A percentile compares a stretch with the other conserved stretches of the same genome.
phyloP scores from a whole-genome alignment of 2,888 invertebrate genomes.

The Limnephilus lunatus region DNA sequence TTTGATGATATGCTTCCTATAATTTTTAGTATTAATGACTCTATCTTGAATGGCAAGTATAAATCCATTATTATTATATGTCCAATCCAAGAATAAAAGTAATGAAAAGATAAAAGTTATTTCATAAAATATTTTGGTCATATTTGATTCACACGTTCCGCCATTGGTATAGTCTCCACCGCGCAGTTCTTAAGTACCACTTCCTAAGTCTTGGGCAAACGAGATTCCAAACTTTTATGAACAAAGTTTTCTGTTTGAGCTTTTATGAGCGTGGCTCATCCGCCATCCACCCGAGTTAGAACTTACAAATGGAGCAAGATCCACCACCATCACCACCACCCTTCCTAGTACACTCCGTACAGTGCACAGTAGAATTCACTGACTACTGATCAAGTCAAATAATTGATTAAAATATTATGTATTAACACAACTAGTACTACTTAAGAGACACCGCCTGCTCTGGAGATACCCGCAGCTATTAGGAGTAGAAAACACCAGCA shows the following conservation, averaged over 20 bases:
- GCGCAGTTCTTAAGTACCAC: slow-evolving; percentile 60
- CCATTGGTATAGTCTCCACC: slow-evolving; percentile 54
- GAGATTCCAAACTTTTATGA: slow-evolving; percentile 66
- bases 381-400: background rate
- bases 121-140: background rate
- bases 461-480: too few relatives aligned
- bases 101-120: too few relatives aligned
- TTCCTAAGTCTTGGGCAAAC: slow-evolving; percentile 63
- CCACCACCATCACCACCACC: background rate
- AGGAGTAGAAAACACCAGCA: too few relatives aligned
- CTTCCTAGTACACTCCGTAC: background rate
- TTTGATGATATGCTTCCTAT: too few relatives aligned
- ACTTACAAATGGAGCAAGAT: background rate
- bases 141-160: slow-evolving; percentile 1
- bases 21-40: too few relatives aligned
- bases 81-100: too few relatives aligned
- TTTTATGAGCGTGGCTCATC: slow-evolving; percentile 60
- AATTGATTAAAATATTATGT: background rate
- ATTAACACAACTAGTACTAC: too few relatives aligned
- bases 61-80: too few relatives aligned
- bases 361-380: background rate
- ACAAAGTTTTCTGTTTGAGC: slow-evolving; percentile 66
- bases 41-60: too few relatives aligned
- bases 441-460: too few relatives aligned
- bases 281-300: background rate